Base-by-base conservation (phyloP, 2,888 invertebrate species). In the Altica lythri region DNA sequence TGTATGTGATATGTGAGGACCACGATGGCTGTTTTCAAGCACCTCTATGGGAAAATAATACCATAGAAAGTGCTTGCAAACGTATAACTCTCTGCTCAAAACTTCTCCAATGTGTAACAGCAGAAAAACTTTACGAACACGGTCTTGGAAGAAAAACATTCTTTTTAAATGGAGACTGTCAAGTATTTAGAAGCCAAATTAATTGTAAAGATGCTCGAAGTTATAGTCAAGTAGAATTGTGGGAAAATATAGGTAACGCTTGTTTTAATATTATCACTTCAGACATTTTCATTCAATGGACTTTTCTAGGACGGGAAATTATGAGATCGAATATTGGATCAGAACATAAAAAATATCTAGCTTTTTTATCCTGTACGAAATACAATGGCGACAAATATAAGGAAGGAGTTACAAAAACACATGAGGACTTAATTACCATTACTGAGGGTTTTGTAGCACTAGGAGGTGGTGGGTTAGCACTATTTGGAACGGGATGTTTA, bases 381-480 rank as follows among this genome's bases (percentile, higher is more conserved):
- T 72, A 72, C 45, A 46, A 59, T 18, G 66, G 66, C 4, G 63
- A 65, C 18, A 60, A 63, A 32, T 70, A 63, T 40, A 32, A 32
- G 14, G 49, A 64, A 19, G 78, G 81, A 2, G 81, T 83, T 42
- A 82, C 81, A 35, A 81, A 81, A 72, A 83, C 84, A 0, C 87
- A 90, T 70, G 84, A 86, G 43, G 88, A 86, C 71, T 84, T 86
- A 19, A 78, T 86, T 64, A 80, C 81, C 1, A 79, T 87, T 60
- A 86, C 89, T 4, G 84, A 87, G 71, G 92, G 87, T 0, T 89
- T 94, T 74, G 90, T 90, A n/a, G 95, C 95, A 0, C 79, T 95
- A 53, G 95, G 95, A 29, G 90, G 92, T 10, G 95, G 95, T 17
- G 95, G 95, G 0, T 78, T 97, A 55, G 96, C 95, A 4, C 77